A percentile compares a stretch with the other conserved stretches of the same genome.
Evolutionary conservation across 2,888 invertebrate genomes (phyloP).

Genomic region (Coelinius sp.): DNA sequence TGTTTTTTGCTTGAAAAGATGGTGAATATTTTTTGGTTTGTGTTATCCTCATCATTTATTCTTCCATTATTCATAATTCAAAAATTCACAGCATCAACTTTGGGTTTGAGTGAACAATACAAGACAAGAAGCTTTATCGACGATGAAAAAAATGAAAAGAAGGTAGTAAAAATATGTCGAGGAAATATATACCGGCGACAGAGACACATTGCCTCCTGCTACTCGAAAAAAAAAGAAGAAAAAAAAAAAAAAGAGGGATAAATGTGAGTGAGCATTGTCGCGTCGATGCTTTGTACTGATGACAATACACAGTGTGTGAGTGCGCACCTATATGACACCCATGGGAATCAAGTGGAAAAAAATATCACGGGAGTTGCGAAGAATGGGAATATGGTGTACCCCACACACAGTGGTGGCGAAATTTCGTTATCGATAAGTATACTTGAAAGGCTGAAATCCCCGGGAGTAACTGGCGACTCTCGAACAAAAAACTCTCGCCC

Average conservation of each 20-base stretch:
- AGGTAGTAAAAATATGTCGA: slow-evolving; percentile 3
- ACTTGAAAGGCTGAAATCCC: neutral
- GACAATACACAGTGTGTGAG: slow-evolving; percentile 25
- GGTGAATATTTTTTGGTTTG: too few relatives aligned
- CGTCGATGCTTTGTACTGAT: slow-evolving; percentile 17
- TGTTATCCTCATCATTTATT: too few relatives aligned
- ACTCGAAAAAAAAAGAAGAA: slow-evolving; percentile 1
- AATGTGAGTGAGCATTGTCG: neutral
- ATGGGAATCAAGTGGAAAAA: slow-evolving; percentile 15
- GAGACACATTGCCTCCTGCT: slow-evolving; percentile 21
- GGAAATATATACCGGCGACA: neutral
- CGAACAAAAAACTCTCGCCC: neutral
- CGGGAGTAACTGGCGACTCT: neutral
- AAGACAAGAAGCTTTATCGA: too few relatives aligned
- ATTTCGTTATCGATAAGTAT: slow-evolving; percentile 38
- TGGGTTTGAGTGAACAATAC: too few relatives aligned
- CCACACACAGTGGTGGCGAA: neutral
- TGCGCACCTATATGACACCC: slow-evolving; percentile 6
- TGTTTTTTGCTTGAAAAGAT: too few relatives aligned
- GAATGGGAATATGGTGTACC: neutral
- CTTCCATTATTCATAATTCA: too few relatives aligned
- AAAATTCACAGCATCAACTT: too few relatives aligned
- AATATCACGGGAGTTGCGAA: neutral
- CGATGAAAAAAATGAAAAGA: neutral
- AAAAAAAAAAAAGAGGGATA: neutral